A percentile compares a stretch with the other conserved stretches of the same genome.
Conservation (phyloP, 2,888 invertebrate species). For the Pyrochroa serraticornis region DNA sequence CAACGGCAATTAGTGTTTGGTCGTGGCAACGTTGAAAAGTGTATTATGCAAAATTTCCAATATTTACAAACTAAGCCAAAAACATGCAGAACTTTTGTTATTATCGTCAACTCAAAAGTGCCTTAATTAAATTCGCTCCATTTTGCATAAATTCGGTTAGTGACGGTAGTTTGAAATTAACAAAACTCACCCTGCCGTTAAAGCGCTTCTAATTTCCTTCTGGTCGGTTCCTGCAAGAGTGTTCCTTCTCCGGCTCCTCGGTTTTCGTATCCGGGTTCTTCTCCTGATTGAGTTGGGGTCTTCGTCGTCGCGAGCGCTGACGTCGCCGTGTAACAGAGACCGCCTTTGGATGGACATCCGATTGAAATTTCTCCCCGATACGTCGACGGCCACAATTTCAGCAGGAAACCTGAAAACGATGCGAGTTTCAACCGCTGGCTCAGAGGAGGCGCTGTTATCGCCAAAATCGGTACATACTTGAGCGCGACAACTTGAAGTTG, state of each 20-base stretch:
- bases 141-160: slow-evolving; percentile 30
- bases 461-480: slow-evolving; percentile 64
- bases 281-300: slow-evolving; percentile 64
- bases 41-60: slow-evolving; percentile 35
- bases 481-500: slow-evolving; percentile 82
- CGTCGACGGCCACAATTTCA: slow-evolving; percentile 87
- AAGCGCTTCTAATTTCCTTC: slow-evolving; percentile 85
- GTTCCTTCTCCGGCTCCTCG: slow-evolving; percentile 84
- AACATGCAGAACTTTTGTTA: slow-evolving; percentile 26
- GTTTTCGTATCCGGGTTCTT: slow-evolving; percentile 74
- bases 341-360: slow-evolving; percentile 86
- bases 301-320: slow-evolving; percentile 37
- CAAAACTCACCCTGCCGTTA: slow-evolving; percentile 75
- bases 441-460: slow-evolving; percentile 18
- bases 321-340: slow-evolving; percentile 72
- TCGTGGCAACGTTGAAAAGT: slow-evolving; percentile 21
- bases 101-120: slow-evolving; percentile 1
- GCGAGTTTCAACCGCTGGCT: slow-evolving; percentile 5
- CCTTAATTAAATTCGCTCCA: slow-evolving; percentile 5
- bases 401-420: slow-evolving; percentile 75
- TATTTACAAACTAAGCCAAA: slow-evolving; percentile 20
- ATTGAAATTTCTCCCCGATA: slow-evolving; percentile 85
- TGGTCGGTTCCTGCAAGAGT: slow-evolving; percentile 91
- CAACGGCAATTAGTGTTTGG: slow-evolving; percentile 30
- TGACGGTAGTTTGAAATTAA: slow-evolving; percentile 10